Base-by-base conservation (phyloP, 2,797 vertebrate species). In the Pelobates cultripes region DNA sequence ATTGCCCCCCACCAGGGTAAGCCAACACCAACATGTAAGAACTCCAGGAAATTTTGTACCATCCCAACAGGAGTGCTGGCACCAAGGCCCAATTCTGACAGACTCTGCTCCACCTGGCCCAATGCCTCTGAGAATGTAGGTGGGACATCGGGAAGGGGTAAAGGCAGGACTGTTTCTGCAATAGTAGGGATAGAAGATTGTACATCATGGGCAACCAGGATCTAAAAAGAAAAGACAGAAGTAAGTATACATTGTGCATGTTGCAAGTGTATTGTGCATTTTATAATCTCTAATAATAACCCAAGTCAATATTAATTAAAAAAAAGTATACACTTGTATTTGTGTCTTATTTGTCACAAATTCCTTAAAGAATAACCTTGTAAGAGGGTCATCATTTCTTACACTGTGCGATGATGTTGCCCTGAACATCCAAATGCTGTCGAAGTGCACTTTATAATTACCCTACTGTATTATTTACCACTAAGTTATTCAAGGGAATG, bases 1-100 rank as follows among this genome's bases (percentile, higher is more conserved):
- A 98, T 97, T 79, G 97, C 96, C 0, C 94, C 96, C 96, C 97
- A 98, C 97, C 97, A 97, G 10, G 97, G 96, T 28, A 97, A 83
- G 42, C 95, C 96, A 7, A 95, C 1, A 61, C 94, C 88, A 17
- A 97, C 28, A 71, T 98, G 96, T 51, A 96, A 87, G 84, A 86
- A 92, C 89, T 97, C 95, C 80, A 98, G 79, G 2, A 96, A 4
- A 84, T 93, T 95, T 90, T 97, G 96, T 81, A 97, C 86, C 28
- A 97, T 63, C 4, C 97, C 97, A 80, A 96, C 95, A 2, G 96
- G 96, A 0, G 95, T 97, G 86, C 89, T 15, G n/a, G 61, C 78
- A 0, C 87, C 94, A 76, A 98, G 79, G 0, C 97, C 97, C 80
- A 98, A 89, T 47, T 97, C 96, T 51, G 86, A 2, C 63, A 98